Evolutionary conservation across 2,113 vertebrate species (phyloP), one percentile per base, ranked within the genome.

Genomic region (Plotosus lineatus): DNA sequence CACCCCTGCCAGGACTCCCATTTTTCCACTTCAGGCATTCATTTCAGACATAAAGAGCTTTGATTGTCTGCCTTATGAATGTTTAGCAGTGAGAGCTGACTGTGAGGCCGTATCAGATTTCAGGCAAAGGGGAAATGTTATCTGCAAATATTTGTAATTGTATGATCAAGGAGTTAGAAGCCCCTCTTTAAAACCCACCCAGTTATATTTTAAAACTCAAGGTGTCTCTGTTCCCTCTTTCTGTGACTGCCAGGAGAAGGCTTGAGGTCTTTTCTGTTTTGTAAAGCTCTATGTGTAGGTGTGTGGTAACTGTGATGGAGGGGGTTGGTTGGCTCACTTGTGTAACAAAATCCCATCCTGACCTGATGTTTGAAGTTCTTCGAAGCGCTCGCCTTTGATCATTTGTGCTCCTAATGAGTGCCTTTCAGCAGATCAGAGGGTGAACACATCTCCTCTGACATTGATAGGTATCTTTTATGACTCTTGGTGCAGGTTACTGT

Each of bases 321-420:
- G 79, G 83, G 78, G 79, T 86, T 81, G 85, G 78, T 85, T 87
- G 75, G 78, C 83, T 82, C 88, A 84, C 84, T 80, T 90, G 86
- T 88, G 88, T 91, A 92, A 92, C 90, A 86, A 88, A 91, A 89
- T 90, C 91, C 88, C 82, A 85, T 90, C 87, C 87, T 90, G 87
- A 86, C 91, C 91, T 89, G 85, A 79, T 88, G 92, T 96, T 92
- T 94, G 94, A 94, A 95, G 92, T 93, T 84, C 87, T 77, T 87
- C 86, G 82, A 87, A 87, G 84, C 84, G 89, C 89, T 88, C 65
- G 89, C 89, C 94, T 95, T 92, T 92, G 87, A 87, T 94, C 89
- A 84, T 88, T 90, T 89, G 82, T 81, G 87, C 89, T 87, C 89
- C 89, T 87, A 90, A 92, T 91, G 91, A 92, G 91, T 87, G 89